phyloP scores from a whole-genome alignment of 2,113 vertebrate species.

The Dasypus novemcinctus region DNA sequence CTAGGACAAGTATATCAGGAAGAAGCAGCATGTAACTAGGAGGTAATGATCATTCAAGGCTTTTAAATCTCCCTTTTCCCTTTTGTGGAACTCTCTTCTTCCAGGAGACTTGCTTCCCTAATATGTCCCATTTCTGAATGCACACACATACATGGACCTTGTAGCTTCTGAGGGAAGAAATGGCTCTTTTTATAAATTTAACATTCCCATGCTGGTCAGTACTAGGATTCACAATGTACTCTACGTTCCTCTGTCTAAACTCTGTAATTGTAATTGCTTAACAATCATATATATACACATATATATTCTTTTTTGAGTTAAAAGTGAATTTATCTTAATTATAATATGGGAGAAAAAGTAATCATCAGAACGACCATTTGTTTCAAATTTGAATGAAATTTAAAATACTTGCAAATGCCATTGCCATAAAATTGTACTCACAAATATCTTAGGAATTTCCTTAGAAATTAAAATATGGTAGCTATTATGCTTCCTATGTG shows the following conservation, averaged over 20 bases:
- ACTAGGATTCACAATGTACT: background rate
- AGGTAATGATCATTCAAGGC: background rate
- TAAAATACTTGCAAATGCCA: background rate
- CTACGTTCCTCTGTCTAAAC: background rate
- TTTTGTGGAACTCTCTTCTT: background rate
- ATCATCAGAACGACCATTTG: background rate
- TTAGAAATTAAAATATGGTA: background rate
- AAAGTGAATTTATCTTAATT: background rate
- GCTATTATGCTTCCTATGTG: background rate
- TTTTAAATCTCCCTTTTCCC: background rate
- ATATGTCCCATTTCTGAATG: background rate
- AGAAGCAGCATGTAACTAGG: background rate
- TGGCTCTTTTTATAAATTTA: background rate
- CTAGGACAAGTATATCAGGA: background rate
- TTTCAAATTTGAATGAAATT: background rate
- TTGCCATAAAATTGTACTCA: background rate
- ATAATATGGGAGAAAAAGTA: background rate
- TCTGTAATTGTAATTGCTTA: background rate
- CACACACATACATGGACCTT: background rate
- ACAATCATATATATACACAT: background rate
- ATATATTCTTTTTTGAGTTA: background rate
- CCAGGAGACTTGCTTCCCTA: background rate
- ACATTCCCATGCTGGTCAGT: background rate
- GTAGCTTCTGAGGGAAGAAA: background rate
- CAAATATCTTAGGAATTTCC: background rate